phyloP scores from a whole-genome alignment of 2,797 vertebrate genomes.

The Neolamprologus multifasciatus region DNA sequence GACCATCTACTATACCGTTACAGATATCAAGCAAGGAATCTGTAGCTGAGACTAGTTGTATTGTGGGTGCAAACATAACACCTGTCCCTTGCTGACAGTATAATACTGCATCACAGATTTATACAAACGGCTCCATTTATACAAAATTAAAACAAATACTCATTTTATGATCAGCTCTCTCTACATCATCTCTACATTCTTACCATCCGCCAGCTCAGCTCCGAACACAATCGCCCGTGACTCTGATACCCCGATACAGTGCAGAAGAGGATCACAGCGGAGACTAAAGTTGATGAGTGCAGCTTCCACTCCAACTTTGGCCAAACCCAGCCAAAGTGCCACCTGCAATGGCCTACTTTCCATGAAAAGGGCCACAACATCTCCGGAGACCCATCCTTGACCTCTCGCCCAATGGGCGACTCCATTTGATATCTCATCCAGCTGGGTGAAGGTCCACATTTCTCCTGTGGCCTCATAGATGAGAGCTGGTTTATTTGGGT shows the following conservation, averaged over 20 bases:
- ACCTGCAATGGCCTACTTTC: conserved; percentile 87
- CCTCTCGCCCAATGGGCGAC: conserved; percentile 79
- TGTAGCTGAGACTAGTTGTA: neutral
- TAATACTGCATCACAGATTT: neutral
- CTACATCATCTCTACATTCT: conserved; percentile 16
- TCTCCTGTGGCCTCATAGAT: conserved; percentile 83
- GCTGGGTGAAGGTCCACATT: conserved; percentile 81
- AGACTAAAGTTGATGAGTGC: conserved; percentile 89
- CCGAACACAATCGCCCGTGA: conserved; percentile 84
- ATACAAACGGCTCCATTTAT: neutral
- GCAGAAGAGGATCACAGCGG: conserved; percentile 78
- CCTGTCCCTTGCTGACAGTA: neutral
- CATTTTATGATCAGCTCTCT: neutral
- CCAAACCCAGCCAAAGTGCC: conserved; percentile 88
- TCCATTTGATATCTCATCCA: conserved; percentile 80
- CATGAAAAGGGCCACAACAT: conserved; percentile 88
- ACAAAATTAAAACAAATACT: neutral
- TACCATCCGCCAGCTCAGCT: conserved; percentile 83
- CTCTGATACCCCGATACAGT: conserved; percentile 80
- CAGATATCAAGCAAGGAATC: neutral
- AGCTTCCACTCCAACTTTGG: conserved; percentile 84
- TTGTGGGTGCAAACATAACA: neutral
- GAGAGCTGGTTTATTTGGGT: conserved; percentile 82
- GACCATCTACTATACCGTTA: neutral
- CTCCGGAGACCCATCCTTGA: conserved; percentile 79